Evolutionary conservation across 2,797 vertebrate genomes (phyloP).

Genomic region (Masticophis lateralis): DNA sequence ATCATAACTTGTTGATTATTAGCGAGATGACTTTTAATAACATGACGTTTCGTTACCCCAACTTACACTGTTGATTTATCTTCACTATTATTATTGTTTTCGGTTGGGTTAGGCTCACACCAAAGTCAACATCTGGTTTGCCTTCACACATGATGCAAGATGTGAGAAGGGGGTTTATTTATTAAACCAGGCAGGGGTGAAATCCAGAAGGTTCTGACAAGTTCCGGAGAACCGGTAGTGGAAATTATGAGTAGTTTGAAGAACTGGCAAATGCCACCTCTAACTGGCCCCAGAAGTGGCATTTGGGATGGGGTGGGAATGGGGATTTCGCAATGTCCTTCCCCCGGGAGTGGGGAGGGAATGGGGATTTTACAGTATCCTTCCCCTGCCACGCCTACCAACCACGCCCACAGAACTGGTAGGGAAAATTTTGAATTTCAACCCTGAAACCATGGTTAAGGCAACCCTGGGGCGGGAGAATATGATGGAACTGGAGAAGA

Average conservation of each 20-base stretch:
- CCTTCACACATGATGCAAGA: neutral
- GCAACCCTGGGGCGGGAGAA: neutral
- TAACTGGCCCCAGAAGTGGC: too few relatives aligned
- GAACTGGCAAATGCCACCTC: too few relatives aligned
- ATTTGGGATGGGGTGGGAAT: too few relatives aligned
- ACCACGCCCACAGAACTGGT: too few relatives aligned
- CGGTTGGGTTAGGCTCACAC: neutral
- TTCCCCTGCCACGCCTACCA: too few relatives aligned
- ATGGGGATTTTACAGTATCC: too few relatives aligned
- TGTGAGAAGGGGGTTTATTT: neutral
- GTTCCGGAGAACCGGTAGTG: too few relatives aligned
- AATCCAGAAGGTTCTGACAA: too few relatives aligned
- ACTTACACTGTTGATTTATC: neutral
- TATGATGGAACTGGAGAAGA: neutral
- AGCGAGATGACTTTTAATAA: neutral
- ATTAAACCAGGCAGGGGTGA: neutral
- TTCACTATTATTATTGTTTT: neutral
- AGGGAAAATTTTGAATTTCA: too few relatives aligned
- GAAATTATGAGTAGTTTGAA: too few relatives aligned
- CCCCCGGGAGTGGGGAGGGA: too few relatives aligned
- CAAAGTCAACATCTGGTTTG: neutral
- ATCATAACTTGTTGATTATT: neutral
- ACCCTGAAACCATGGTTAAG: neutral
- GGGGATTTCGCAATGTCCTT: too few relatives aligned
- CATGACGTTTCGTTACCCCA: neutral